A percentile compares a stretch with the other conserved stretches of the same genome.
These are phyloP conservation scores for Thryonomys swinderianus DNA, from an alignment of 2,113 vertebrate species.

Conservation along the genomic window DNA sequence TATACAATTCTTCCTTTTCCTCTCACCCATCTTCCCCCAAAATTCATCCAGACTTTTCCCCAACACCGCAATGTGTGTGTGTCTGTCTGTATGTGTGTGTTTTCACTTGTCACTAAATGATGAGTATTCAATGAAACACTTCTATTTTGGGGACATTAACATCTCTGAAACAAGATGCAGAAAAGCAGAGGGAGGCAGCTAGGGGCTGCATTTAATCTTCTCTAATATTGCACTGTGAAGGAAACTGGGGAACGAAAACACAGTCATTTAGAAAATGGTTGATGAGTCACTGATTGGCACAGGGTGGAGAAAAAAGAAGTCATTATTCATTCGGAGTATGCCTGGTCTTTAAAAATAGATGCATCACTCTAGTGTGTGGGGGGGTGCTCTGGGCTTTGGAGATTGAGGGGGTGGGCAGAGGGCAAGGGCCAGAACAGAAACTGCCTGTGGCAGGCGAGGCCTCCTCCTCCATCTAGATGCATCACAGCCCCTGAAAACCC, in stretches of 20 bases:
- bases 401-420: conserved; percentile 22
- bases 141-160: conserved; percentile 76
- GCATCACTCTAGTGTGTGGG: conserved; percentile 52
- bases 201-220: conserved; percentile 76
- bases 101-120: conserved; percentile 64
- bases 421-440: conserved; percentile 17
- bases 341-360: conserved; percentile 76
- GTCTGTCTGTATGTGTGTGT: background rate
- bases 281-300: conserved; percentile 83
- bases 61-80: background rate
- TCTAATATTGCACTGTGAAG: conserved; percentile 69
- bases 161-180: conserved; percentile 74
- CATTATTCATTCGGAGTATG: conserved; percentile 74
- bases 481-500: conserved; percentile 24
- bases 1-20: background rate
- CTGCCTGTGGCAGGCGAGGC: background rate
- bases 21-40: background rate
- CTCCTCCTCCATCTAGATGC: background rate
- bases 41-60: conserved; percentile 39
- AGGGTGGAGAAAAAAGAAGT: conserved; percentile 74
- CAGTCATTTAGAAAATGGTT: conserved; percentile 83
- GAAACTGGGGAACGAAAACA: conserved; percentile 80
- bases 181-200: conserved; percentile 65
- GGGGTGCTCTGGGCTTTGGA: conserved; percentile 41
- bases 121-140: conserved; percentile 70